These are phyloP conservation scores for Zygogramma bicolorata DNA, from an alignment of 2,888 invertebrate species.

Conservation along the genomic window DNA sequence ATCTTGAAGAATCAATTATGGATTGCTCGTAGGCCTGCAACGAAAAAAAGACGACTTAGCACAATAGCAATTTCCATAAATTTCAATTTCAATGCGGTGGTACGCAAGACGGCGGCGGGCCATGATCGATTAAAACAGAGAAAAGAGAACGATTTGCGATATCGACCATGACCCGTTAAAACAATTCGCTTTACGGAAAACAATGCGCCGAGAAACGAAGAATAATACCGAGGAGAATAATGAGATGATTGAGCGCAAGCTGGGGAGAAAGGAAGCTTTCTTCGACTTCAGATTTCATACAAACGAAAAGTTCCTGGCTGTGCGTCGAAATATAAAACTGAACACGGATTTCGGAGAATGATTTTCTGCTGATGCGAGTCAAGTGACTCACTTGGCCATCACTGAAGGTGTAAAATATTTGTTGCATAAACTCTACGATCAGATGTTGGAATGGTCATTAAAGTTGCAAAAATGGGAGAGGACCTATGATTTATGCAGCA, in stretches of 20 bases:
- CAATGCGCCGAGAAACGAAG: not conserved
- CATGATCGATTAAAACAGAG: constrained; percentile 9
- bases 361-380: too few relatives aligned
- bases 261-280: not conserved
- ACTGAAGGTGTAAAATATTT: too few relatives aligned
- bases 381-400: too few relatives aligned
- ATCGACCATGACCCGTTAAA: constrained; percentile 7
- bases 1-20: constrained; percentile 20
- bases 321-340: too few relatives aligned
- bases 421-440: too few relatives aligned
- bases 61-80: constrained; percentile 20
- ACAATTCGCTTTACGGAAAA: not conserved
- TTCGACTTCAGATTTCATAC: too few relatives aligned
- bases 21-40: constrained; percentile 15
- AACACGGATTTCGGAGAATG: too few relatives aligned
- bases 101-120: not conserved
- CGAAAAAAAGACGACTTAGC: constrained; percentile 13
- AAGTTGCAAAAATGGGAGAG: too few relatives aligned
- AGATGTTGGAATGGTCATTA: too few relatives aligned
- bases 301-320: too few relatives aligned
- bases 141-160: constrained; percentile 1
- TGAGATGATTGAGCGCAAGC: not conserved
- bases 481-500: too few relatives aligned
- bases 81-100: constrained; percentile 20
- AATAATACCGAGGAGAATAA: not conserved